These are phyloP conservation scores for Carassius gibelio DNA, from an alignment of 2,113 vertebrate species.

Conservation along the genomic window DNA sequence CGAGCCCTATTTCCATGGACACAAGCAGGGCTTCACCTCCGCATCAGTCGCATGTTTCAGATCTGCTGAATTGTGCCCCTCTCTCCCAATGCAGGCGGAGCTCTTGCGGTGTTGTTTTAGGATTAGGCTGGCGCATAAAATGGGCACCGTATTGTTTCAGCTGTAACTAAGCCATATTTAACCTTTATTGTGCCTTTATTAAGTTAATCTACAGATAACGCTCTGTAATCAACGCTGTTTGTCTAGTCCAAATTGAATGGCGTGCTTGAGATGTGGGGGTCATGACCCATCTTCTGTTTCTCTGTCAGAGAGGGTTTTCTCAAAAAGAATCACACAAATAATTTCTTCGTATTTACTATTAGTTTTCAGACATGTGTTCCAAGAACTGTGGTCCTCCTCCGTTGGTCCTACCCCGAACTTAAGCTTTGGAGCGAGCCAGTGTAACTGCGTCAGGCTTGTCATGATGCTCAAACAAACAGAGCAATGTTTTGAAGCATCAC, in stretches of 20 bases:
- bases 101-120: conserved; percentile 57
- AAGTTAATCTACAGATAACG: conserved; percentile 54
- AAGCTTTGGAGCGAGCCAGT: background rate
- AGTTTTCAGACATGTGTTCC: background rate
- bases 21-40: conserved; percentile 13
- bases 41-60: background rate
- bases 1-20: background rate
- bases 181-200: conserved; percentile 46
- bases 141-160: conserved; percentile 52
- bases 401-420: background rate
- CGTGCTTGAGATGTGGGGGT: background rate
- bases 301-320: background rate
- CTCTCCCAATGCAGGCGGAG: conserved; percentile 18
- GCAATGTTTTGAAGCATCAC: background rate
- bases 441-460: background rate
- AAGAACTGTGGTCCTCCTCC: background rate
- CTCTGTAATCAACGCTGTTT: conserved; percentile 38
- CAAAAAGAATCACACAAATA: background rate
- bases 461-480: conserved; percentile 15
- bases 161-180: conserved; percentile 56
- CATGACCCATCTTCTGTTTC: background rate
- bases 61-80: conserved; percentile 52
- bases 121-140: conserved; percentile 56
- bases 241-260: conserved; percentile 2
- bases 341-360: background rate